Conservation (phyloP, 2,113 vertebrate species). For the Microtus pennsylvanicus region DNA sequence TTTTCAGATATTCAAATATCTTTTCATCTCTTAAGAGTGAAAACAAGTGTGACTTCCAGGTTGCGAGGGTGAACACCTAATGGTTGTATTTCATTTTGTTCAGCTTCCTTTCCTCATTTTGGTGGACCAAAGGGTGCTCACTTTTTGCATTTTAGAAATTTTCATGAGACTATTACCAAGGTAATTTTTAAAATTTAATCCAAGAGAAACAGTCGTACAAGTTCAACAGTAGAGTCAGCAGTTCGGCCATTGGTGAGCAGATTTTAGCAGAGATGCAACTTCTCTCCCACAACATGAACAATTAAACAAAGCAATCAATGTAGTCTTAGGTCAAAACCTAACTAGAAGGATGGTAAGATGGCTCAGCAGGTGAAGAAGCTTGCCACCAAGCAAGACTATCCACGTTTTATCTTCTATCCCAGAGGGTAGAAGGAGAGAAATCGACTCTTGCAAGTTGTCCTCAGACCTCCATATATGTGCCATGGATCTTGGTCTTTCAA, state of each 20-base stretch:
- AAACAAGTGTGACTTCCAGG: constrained; percentile 28
- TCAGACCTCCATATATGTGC: background rate
- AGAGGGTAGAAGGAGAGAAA: background rate
- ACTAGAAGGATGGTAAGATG: background rate
- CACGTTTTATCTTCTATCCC: background rate
- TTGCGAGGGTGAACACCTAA: background rate
- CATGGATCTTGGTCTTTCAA: background rate
- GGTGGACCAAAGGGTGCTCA: background rate
- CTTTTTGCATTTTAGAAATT: constrained; percentile 8
- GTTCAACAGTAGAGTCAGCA: background rate
- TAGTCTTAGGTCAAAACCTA: background rate
- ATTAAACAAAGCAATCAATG: background rate
- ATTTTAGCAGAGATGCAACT: constrained; percentile 22
- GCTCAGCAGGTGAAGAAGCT: background rate
- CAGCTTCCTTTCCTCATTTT: background rate
- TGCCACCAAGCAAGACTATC: background rate
- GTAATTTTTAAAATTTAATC: background rate
- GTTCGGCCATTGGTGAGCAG: background rate
- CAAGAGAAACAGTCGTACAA: background rate
- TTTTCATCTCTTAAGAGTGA: background rate
- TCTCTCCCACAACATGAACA: background rate
- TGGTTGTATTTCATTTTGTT: background rate
- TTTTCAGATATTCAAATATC: constrained; percentile 48
- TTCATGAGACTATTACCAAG: constrained; percentile 18
- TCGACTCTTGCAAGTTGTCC: background rate